These are phyloP conservation scores for Cactoblastis cactorum DNA, from an alignment of 2,888 invertebrate genomes.

Conservation along the genomic window DNA sequence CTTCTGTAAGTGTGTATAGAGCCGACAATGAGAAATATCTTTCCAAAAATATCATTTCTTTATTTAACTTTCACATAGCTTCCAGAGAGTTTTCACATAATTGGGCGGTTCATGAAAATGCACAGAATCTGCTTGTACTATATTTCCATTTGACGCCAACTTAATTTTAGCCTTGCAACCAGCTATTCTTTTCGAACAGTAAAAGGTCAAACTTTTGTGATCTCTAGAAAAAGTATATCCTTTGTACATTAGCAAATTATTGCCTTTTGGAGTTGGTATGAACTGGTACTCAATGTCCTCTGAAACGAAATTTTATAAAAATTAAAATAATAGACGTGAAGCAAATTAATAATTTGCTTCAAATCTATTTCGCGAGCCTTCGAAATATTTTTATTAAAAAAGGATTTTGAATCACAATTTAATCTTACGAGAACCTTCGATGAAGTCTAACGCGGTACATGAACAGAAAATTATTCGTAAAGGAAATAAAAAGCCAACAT, in stretches of 20 bases:
- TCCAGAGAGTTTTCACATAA: constrained; percentile 18
- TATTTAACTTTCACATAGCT: constrained; percentile 13
- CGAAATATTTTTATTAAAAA: too few species aligned
- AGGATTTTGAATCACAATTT: too few species aligned
- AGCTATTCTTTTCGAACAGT: constrained; percentile 30
- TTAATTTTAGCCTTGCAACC: constrained; percentile 9
- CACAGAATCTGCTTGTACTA: not conserved
- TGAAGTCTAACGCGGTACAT: too few species aligned
- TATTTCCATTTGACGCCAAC: not conserved
- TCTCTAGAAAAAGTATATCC: constrained; percentile 36
- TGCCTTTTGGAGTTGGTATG: constrained; percentile 31
- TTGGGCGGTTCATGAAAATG: constrained; percentile 3
- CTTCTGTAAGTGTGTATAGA: not conserved
- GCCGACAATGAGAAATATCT: not conserved
- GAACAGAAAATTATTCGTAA: too few species aligned
- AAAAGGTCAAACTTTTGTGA: constrained; percentile 34
- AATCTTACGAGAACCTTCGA: too few species aligned
- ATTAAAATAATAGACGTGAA: too few species aligned
- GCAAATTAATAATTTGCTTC: too few species aligned
- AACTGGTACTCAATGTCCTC: not conserved
- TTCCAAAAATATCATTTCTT: not conserved
- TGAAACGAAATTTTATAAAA: not conserved
- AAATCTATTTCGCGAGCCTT: too few species aligned
- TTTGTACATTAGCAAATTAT: constrained; percentile 31
- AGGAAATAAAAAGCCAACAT: too few species aligned